Conservation (phyloP, 2,888 invertebrate species). For the Eremobia ochroleuca region DNA sequence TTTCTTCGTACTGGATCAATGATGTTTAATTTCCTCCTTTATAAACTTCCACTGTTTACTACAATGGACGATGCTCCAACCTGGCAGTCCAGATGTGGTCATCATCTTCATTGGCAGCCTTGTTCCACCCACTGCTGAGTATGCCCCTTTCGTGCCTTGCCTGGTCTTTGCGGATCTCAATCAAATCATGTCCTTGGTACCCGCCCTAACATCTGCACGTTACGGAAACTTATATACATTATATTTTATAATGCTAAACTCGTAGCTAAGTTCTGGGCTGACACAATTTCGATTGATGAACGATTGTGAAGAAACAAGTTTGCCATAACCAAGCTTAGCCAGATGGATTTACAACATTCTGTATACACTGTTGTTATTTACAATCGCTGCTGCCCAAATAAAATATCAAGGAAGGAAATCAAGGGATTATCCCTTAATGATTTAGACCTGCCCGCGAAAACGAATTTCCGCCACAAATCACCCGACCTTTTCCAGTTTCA, state of each 20-base stretch:
- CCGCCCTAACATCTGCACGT: background rate
- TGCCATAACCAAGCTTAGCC: background rate
- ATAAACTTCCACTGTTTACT: background rate
- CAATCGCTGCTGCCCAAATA: background rate
- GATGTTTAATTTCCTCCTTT: background rate
- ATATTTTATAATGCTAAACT: background rate
- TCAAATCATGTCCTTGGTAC: background rate
- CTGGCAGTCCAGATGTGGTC: background rate
- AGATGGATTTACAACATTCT: background rate
- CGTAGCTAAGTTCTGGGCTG: background rate
- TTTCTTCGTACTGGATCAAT: constrained; percentile 29
- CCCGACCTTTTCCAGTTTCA: too few relatives aligned
- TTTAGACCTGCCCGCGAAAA: background rate
- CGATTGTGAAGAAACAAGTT: background rate
- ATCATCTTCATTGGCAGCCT: background rate
- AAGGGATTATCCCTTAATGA: background rate
- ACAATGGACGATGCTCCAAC: background rate
- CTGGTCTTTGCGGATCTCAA: background rate
- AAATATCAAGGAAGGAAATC: background rate
- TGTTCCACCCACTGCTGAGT: background rate
- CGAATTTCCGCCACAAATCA: constrained; percentile 9
- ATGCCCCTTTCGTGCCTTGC: background rate
- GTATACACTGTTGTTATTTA: background rate
- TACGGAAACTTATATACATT: background rate
- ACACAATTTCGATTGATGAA: background rate